Base-by-base conservation (phyloP, 2,113 vertebrate genomes). In the Pungitius pungitius region DNA sequence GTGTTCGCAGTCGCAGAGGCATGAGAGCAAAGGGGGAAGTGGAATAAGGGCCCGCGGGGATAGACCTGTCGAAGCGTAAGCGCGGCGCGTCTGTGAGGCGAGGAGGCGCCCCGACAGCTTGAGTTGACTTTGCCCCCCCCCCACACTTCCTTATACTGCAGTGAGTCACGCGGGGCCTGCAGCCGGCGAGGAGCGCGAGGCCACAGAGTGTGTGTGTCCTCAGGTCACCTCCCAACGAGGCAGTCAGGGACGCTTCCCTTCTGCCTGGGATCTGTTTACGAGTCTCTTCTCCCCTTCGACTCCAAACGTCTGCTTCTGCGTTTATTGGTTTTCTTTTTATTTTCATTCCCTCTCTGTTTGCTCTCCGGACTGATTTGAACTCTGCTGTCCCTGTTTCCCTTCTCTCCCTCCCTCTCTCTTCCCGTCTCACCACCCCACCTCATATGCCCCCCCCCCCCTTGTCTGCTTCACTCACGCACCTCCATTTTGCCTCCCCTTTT, bases 361-460 rank as follows among this genome's bases (percentile, higher is more conserved):
- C 40, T 70, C 40, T 70, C 57, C 89, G 88, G 45, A 88, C 90
- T 75, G 27, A 61, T 42, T 69, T 90, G 83, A 89, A 85, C 91
- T 81, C 64, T 1, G 2, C 65, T 88, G 77, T 89, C 83, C 87
- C 63, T 2, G 20, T 77, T 85, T 89, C 47, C 75, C 85, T 81
- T 55, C 65, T 56, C 71, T 26, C 64, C 15, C 72, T 56, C 75
- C 47, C 11, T 30, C 30, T 55, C 43, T 3, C 39, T 82, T 70
- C 71, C 42, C 61, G 42, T 82, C 75, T 51, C 55, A 68, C 58
- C 76, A 39, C 70, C 35, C 80, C 58, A 18, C 76, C 76, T 83
- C 59, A 54, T 30, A 67, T 66, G 43, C 49, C n/a, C 30, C 78
- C 59, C 77, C 75, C 63, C 66, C 63, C 40, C 55, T 30, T n/a